A percentile compares a stretch with the other conserved stretches of the same genome.
phyloP scores from a whole-genome alignment of 2,888 invertebrate genomes.

The Amblyteles armatorius region DNA sequence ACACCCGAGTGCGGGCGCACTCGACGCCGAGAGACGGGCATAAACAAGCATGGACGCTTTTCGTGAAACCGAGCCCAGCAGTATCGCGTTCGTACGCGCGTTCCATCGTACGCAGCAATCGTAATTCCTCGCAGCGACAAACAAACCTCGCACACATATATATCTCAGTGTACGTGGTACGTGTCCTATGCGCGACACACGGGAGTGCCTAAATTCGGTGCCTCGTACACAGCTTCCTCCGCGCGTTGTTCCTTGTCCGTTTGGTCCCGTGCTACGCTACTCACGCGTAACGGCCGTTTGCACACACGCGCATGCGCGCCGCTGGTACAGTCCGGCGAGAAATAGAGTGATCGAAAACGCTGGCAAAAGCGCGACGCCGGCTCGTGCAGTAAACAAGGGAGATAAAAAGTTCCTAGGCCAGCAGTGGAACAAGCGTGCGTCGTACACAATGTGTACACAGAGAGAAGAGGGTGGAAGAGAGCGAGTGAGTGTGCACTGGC shows the following conservation, averaged over 20 bases:
- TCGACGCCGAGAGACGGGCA: slow-evolving; percentile 20
- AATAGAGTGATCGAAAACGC: slow-evolving; percentile 41
- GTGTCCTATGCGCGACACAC: neutral
- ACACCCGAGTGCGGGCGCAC: slow-evolving; percentile 28
- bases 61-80: slow-evolving; percentile 1
- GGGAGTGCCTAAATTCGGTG: neutral
- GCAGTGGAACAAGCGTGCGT: slow-evolving; percentile 51
- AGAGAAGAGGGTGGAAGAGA: slow-evolving; percentile 56
- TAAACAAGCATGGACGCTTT: neutral
- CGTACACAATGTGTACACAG: slow-evolving; percentile 41
- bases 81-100: neutral
- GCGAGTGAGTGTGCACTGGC: slow-evolving; percentile 51
- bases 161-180: no score
- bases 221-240: neutral
- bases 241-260: neutral
- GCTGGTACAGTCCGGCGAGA: slow-evolving; percentile 9
- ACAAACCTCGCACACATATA: neutral
- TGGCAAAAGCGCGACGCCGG: slow-evolving; percentile 14
- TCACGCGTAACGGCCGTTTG: neutral
- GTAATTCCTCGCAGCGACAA: slow-evolving; percentile 9
- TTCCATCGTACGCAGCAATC: neutral
- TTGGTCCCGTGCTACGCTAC: neutral
- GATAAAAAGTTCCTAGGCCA: slow-evolving; percentile 26
- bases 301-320: neutral
- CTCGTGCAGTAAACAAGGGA: neutral